Conservation (phyloP, 2,113 vertebrate genomes). For the Porphyrio hochstetteri region DNA sequence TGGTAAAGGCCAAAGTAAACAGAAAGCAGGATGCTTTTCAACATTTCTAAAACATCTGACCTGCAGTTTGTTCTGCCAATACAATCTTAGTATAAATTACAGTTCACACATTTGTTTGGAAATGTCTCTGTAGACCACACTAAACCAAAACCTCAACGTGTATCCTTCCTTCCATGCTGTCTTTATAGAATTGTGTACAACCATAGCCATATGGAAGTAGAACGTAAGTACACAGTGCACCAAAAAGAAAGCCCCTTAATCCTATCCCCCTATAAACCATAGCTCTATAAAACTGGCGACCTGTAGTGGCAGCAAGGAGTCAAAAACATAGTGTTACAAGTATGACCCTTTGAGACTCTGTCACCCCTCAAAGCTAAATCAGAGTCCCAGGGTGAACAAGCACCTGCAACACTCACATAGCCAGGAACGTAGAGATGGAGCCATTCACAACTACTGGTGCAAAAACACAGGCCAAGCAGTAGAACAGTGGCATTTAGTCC, state of each 20-base stretch:
- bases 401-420: not conserved
- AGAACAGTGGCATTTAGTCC: not conserved
- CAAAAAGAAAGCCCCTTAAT: not conserved
- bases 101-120: not conserved
- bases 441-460: not conserved
- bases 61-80: not conserved
- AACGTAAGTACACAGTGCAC: not conserved
- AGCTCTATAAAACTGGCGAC: not conserved
- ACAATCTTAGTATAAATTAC: not conserved
- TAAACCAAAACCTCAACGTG: accelerated
- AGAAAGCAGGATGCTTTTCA: not conserved
- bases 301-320: not conserved
- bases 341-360: not conserved
- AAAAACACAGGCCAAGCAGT: not conserved
- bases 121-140: not conserved
- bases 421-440: not conserved
- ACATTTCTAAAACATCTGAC: not conserved
- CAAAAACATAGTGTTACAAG: not conserved
- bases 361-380: not conserved
- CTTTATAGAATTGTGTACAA: accelerated
- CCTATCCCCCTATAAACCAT: not conserved
- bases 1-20: not conserved
- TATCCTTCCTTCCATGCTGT: not conserved
- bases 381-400: not conserved
- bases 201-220: not conserved